Percentiles rank a stretch among this genome's conserved stretches.
These are phyloP conservation scores for Falco punctatus DNA, from an alignment of 2,113 vertebrate species.

Conservation along the genomic window DNA sequence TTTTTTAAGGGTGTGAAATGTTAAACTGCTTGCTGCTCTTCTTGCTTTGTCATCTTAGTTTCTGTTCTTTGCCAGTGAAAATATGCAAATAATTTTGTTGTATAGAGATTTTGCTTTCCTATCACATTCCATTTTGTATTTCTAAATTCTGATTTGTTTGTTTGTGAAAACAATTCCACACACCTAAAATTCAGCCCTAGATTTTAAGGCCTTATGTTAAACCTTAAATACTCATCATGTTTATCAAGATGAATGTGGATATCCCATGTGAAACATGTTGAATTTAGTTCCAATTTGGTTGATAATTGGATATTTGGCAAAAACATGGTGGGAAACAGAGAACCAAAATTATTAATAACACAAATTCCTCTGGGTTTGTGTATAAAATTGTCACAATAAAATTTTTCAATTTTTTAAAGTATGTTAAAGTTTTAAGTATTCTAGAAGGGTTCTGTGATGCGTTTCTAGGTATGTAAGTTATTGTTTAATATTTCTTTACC, in stretches of 20 bases:
- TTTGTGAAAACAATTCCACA: not conserved
- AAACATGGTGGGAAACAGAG: not conserved
- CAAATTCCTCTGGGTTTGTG: not conserved
- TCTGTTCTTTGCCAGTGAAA: not conserved
- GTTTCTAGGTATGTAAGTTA: not conserved
- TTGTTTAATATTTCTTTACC: not conserved
- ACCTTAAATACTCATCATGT: not conserved
- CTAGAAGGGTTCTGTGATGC: not conserved
- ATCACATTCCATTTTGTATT: not conserved
- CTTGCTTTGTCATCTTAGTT: not conserved
- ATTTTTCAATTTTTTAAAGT: not conserved
- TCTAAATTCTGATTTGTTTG: not conserved
- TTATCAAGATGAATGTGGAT: not conserved
- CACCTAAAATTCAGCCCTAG: not conserved
- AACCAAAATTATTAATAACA: not conserved
- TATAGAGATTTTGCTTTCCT: not conserved
- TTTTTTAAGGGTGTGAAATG: not conserved
- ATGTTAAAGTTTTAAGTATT: not conserved
- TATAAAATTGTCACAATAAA: not conserved
- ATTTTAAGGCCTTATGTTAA: not conserved
- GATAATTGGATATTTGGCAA: not conserved
- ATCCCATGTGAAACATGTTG: constrained; percentile 9
- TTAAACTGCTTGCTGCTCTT: not conserved
- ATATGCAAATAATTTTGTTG: not conserved
- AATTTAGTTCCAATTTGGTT: constrained; percentile 43